These are phyloP conservation scores for Drosophila guanche DNA, from an alignment of 1,140 invertebrate genomes.

Conservation along the genomic window DNA sequence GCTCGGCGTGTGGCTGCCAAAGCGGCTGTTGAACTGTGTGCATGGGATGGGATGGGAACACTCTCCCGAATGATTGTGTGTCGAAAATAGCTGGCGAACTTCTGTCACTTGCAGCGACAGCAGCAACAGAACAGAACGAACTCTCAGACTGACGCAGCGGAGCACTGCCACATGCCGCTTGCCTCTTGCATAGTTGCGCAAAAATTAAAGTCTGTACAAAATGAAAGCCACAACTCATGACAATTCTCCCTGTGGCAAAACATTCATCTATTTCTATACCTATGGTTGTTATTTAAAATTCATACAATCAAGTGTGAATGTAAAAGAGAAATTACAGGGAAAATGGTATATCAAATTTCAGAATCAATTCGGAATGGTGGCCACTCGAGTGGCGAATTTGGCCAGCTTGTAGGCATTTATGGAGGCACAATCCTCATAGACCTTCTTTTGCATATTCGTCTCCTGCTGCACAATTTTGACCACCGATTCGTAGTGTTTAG, in stretches of 20 bases:
- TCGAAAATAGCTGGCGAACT: slow-evolving; percentile 41
- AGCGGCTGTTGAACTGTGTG: slow-evolving; percentile 55
- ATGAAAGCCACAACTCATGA: too few species aligned
- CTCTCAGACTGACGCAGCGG: slow-evolving; percentile 8
- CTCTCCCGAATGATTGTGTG: background rate
- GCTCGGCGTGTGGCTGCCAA: slow-evolving; percentile 49
- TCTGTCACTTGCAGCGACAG: slow-evolving; percentile 21
- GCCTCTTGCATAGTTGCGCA: too few species aligned
- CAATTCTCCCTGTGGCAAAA: too few species aligned
- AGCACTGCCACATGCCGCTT: background rate
- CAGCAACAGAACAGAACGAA: background rate
- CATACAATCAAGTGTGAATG: too few species aligned
- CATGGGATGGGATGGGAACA: slow-evolving; percentile 16
- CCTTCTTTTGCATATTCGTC: slow-evolving; percentile 44
- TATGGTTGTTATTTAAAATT: too few species aligned
- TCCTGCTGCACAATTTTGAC: slow-evolving; percentile 44
- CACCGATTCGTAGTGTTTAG: slow-evolving; percentile 41
- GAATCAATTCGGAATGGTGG: background rate
- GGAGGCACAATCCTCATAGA: slow-evolving; percentile 16
- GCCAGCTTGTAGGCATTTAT: slow-evolving; percentile 24
- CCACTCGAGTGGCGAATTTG: slow-evolving; percentile 22
- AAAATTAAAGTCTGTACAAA: too few species aligned
- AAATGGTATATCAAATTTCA: background rate
- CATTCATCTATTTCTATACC: too few species aligned
- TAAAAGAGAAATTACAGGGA: too few species aligned